Evolutionary conservation across 2,797 vertebrate genomes (phyloP).

Genomic region (Onychomys arenicola): DNA sequence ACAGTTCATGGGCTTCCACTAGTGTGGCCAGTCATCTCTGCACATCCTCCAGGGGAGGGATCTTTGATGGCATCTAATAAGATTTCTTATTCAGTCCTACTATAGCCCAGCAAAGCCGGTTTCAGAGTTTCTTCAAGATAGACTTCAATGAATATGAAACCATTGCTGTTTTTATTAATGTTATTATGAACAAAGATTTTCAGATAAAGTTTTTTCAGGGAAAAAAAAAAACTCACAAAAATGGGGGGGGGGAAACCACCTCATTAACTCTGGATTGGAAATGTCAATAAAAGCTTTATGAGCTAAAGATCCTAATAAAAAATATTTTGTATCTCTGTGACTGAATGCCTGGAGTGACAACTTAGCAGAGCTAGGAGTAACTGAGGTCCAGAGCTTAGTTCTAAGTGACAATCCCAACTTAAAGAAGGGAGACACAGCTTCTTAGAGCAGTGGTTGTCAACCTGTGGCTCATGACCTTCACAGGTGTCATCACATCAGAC

Average conservation of each 20-base stretch:
- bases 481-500: too few species aligned
- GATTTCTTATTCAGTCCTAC: neutral
- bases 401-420: neutral
- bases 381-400: neutral
- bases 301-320: neutral
- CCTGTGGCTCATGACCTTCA: too few species aligned
- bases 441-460: neutral
- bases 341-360: neutral
- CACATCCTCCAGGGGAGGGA: neutral
- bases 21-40: too few species aligned
- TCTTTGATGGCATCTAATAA: neutral
- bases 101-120: neutral
- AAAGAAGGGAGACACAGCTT: neutral
- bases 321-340: slow-evolving; percentile 1
- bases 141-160: neutral
- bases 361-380: neutral
- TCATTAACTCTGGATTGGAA: slow-evolving; percentile 6
- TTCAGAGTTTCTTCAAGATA: neutral
- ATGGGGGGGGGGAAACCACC: neutral
- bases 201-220: neutral
- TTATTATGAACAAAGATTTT: slow-evolving; percentile 25
- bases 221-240: neutral
- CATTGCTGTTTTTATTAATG: neutral
- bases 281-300: neutral
- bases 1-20: too few species aligned